Base-by-base conservation (phyloP, 1,140 invertebrate species). In the Drosophila rhopaloa region DNA sequence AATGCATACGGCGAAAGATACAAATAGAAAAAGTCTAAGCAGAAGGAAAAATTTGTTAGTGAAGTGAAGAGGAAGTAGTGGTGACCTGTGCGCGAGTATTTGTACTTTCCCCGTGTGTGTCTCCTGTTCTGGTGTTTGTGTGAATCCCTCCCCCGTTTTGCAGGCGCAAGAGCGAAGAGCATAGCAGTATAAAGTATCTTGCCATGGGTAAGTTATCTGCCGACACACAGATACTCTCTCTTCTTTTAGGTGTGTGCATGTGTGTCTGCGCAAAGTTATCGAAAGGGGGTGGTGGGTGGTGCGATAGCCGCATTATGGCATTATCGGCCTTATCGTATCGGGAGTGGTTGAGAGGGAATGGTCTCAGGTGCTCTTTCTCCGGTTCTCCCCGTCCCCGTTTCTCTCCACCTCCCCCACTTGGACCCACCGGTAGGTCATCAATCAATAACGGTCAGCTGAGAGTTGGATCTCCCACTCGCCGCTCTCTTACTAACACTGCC, bases 81-180 rank as follows among this genome's bases (percentile, higher is more conserved):
- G 83, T 86, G 83, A 86, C 83, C 83, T 86, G 83, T 88, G 83
- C 79, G 63, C 79, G 67, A 83, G 84, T 88, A 83, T 63, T 88
- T 82, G 82, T 89, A 76, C 63, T 88, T 88, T 86, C 79, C 66
- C 70, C 81, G 58, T 76, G 70, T 60, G 72, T 75, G 68, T 75
- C 59, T 76, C 44, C 57, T 76, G 55, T 60, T 51, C 68, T 57
- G 54, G 55, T 76, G 72, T 32, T 32, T 76, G 72, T 78, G 74
- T 78, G 65, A 78, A 60, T 79, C 83, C 83, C 83, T 88, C 83
- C 83, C 83, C 83, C 83, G 82, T 83, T 83, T 85, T 71, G 61
- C 82, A 81, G 75, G 82, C 82, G 82, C 78, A 78, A 81, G 79
- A 78, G 82, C 73, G 75, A 85, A 86, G 82, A 85, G 82, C 57